These are phyloP conservation scores for Esox masquinongy DNA, from an alignment of 2,797 vertebrate species.

Conservation along the genomic window DNA sequence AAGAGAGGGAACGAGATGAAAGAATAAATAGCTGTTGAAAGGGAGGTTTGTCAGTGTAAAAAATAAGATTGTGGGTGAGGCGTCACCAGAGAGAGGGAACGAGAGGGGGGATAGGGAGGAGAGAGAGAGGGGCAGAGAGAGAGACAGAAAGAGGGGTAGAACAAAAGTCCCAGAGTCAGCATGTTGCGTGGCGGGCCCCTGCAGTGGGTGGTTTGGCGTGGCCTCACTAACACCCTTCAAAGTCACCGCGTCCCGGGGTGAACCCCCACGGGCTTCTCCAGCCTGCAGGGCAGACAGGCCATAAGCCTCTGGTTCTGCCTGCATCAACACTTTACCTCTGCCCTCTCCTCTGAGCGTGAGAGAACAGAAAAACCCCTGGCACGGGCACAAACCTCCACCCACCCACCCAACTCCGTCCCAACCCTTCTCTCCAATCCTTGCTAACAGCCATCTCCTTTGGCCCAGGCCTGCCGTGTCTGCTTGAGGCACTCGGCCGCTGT, in stretches of 20 bases:
- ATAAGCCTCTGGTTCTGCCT: neutral
- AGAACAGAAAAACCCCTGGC: conserved; percentile 13
- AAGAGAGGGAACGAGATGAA: too few relatives aligned
- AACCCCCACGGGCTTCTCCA: conserved; percentile 48
- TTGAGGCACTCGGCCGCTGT: neutral
- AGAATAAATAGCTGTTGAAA: too few relatives aligned
- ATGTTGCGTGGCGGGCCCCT: conserved; percentile 62
- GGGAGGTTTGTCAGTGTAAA: neutral
- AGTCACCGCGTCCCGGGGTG: conserved; percentile 67
- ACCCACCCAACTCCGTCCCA: conserved; percentile 8
- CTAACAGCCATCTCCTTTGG: conserved; percentile 16
- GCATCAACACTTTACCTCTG: conserved; percentile 37
- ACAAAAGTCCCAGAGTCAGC: conserved; percentile 59
- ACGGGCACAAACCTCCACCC: conserved; percentile 18
- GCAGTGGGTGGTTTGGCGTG: conserved; percentile 57
- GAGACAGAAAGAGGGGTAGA: conserved; percentile 31
- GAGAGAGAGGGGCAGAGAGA: conserved; percentile 20
- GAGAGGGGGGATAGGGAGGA: conserved; percentile 12
- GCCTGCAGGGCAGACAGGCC: conserved; percentile 27
- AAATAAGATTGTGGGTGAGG: neutral
- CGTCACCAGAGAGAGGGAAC: conserved; percentile 5
- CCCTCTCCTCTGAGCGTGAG: conserved; percentile 28
- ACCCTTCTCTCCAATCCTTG: conserved; percentile 22
- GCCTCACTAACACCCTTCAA: conserved; percentile 72
- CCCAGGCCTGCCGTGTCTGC: conserved; percentile 14